These are phyloP conservation scores for Saguinus oedipus DNA, from an alignment of 2,797 vertebrate genomes.

Conservation along the genomic window DNA sequence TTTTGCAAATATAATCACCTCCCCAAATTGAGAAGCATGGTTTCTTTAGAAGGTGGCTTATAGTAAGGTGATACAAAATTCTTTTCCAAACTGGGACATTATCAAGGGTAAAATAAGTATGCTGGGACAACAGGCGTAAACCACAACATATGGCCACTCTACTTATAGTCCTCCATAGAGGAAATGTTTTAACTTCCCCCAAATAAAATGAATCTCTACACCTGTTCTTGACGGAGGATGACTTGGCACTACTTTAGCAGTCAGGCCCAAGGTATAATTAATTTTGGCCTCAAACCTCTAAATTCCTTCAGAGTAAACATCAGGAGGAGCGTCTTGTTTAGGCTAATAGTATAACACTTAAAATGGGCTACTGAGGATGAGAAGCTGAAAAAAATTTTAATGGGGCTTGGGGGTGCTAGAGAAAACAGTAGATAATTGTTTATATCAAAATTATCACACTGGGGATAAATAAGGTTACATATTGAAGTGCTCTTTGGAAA, in stretches of 20 bases:
- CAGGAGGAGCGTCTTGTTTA: slow-evolving; percentile 8
- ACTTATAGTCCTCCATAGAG: slow-evolving; percentile 1
- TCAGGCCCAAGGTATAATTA: not conserved
- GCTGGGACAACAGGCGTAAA: slow-evolving; percentile 32
- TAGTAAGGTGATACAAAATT: not conserved
- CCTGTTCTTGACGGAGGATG: not conserved
- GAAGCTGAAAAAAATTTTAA: slow-evolving; percentile 26
- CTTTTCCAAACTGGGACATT: slow-evolving; percentile 18
- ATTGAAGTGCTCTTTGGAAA: slow-evolving; percentile 8
- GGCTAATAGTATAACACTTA: not conserved
- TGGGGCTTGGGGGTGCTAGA: not conserved
- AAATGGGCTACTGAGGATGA: not conserved
- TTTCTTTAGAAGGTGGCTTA: slow-evolving; percentile 39
- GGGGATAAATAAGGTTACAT: slow-evolving; percentile 6
- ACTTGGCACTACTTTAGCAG: not conserved
- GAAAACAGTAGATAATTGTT: slow-evolving; percentile 47
- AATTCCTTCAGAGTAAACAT: not conserved
- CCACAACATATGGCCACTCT: slow-evolving; percentile 9
- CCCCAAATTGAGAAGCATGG: slow-evolving; percentile 7
- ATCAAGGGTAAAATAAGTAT: slow-evolving; percentile 46
- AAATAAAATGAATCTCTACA: slow-evolving; percentile 41
- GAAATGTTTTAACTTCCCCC: slow-evolving; percentile 42
- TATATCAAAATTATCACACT: slow-evolving; percentile 48
- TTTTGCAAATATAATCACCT: slow-evolving; percentile 36
- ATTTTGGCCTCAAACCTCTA: slow-evolving; percentile 7